Evolutionary conservation across 2,888 invertebrate species (phyloP).

Genomic region (Mythimna lalbum): DNA sequence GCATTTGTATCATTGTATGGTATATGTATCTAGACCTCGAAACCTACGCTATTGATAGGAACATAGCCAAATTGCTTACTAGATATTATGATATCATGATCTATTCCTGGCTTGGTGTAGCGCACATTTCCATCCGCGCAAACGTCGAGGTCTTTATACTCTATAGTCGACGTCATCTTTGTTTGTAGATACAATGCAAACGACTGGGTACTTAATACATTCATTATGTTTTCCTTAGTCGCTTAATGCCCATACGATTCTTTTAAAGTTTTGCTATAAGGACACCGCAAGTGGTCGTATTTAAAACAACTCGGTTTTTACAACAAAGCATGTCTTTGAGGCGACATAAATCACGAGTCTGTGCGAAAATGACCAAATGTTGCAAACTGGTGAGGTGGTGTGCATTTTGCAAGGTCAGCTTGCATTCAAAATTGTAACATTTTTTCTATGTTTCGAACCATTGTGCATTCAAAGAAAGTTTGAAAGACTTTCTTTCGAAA

Average conservation of each 20-base stretch:
- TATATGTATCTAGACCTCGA: slow-evolving; percentile 59
- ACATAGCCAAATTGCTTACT: slow-evolving; percentile 76
- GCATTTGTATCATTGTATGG: slow-evolving; percentile 45
- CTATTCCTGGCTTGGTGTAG: slow-evolving; percentile 82
- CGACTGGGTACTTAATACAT: slow-evolving; percentile 73
- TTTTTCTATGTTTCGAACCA: slow-evolving; percentile 68
- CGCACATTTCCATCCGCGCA: slow-evolving; percentile 77
- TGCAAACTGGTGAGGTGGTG: slow-evolving; percentile 76
- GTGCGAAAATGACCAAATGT: slow-evolving; percentile 87
- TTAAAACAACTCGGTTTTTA: slow-evolving; percentile 80
- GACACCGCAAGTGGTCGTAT: slow-evolving; percentile 85
- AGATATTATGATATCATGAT: slow-evolving; percentile 85
- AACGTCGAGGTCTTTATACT: slow-evolving; percentile 82
- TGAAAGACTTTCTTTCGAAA: slow-evolving; percentile 81
- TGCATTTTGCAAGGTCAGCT: slow-evolving; percentile 82
- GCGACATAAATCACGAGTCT: slow-evolving; percentile 84
- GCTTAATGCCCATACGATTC: slow-evolving; percentile 71
- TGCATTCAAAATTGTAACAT: slow-evolving; percentile 77
- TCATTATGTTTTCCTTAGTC: slow-evolving; percentile 75
- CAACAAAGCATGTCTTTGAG: slow-evolving; percentile 78
- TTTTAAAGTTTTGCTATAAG: slow-evolving; percentile 76
- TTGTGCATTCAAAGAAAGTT: slow-evolving; percentile 77
- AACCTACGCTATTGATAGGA: slow-evolving; percentile 69
- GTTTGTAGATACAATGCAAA: slow-evolving; percentile 74
- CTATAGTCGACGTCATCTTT: slow-evolving; percentile 73